Conservation (phyloP, 2,797 vertebrate species). For the Dermochelys coriacea region DNA sequence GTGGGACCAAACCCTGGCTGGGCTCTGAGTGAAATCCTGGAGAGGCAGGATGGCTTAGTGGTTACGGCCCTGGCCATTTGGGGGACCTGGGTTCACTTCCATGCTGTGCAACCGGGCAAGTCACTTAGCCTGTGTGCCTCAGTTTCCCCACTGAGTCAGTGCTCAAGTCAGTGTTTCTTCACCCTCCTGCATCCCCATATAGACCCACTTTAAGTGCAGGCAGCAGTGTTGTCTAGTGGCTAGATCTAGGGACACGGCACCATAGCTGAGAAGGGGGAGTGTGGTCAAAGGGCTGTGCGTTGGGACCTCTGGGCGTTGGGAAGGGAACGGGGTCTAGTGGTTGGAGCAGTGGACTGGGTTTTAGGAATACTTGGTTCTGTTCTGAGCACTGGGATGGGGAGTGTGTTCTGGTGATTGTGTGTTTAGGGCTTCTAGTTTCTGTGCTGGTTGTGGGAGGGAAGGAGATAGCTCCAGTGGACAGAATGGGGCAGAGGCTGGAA, state of each 20-base stretch:
- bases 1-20: too few species aligned
- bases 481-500: background rate
- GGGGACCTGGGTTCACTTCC: background rate
- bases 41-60: background rate
- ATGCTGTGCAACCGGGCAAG: background rate
- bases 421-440: background rate
- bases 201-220: background rate
- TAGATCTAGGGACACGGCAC: background rate
- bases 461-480: background rate
- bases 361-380: background rate
- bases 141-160: background rate
- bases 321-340: background rate
- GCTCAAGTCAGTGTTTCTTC: background rate
- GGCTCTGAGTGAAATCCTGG: background rate
- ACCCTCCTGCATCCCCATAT: background rate
- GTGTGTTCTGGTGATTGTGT: background rate
- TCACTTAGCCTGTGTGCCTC: background rate
- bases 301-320: background rate
- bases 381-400: background rate
- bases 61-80: background rate
- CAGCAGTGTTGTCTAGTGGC: background rate
- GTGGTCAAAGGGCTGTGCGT: background rate
- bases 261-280: background rate
- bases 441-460: too few species aligned
- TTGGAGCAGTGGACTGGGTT: background rate